phyloP scores from a whole-genome alignment of 2,797 vertebrate genomes.

The Tauraco hartlaubi region DNA sequence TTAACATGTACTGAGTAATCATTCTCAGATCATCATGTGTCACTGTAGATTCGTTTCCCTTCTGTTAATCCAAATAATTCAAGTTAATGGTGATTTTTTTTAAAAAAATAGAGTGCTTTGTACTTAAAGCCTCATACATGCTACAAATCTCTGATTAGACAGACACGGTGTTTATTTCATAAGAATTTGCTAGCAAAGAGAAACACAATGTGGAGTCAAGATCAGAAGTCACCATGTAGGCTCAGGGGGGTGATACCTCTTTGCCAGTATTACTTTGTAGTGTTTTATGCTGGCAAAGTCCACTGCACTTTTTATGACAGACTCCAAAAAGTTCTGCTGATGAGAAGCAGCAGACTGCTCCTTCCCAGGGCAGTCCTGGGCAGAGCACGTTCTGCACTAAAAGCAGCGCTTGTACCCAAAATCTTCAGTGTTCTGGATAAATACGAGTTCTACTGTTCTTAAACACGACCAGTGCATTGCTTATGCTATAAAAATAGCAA shows the following conservation, averaged over 20 bases:
- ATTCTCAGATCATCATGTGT: constrained; percentile 39
- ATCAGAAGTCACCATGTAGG: background rate
- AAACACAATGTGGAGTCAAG: background rate
- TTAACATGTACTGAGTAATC: constrained; percentile 9
- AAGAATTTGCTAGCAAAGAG: background rate
- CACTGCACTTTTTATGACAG: background rate
- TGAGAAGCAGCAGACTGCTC: background rate
- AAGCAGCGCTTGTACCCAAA: background rate
- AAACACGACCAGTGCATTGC: background rate
- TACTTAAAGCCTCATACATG: background rate
- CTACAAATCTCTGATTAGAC: constrained; percentile 7
- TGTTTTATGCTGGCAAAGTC: background rate
- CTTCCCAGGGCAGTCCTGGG: background rate
- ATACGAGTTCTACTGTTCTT: background rate
- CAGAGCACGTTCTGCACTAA: background rate
- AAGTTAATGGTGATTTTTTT: background rate
- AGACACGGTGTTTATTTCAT: background rate
- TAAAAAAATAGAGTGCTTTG: background rate
- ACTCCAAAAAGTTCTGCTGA: background rate
- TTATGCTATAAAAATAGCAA: background rate
- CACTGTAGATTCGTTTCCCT: background rate
- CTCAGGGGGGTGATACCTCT: background rate
- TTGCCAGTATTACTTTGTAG: background rate
- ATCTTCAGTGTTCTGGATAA: background rate
- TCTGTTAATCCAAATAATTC: constrained; percentile 62